Conservation (phyloP, 2,888 invertebrate genomes). For the Orchesellides sinensis region DNA sequence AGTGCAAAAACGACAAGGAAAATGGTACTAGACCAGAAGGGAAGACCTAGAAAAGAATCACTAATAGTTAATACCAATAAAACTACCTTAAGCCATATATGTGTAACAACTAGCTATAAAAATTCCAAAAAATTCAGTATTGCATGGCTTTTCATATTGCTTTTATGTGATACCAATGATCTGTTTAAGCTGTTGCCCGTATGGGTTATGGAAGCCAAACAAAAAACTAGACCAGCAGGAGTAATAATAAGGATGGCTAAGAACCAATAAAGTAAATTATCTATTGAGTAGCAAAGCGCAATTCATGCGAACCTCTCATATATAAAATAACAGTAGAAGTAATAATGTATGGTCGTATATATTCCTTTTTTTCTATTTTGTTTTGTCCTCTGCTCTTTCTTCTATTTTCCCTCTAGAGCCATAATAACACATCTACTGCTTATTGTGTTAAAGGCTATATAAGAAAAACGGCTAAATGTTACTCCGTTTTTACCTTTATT, state of each 20-base stretch:
- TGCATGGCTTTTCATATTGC: too few relatives aligned
- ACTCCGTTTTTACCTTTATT: not conserved
- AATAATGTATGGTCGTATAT: conserved; percentile 43
- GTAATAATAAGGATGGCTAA: conserved; percentile 4
- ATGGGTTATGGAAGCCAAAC: conserved; percentile 48
- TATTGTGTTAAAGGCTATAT: conserved; percentile 1
- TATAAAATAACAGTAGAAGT: conserved; percentile 62
- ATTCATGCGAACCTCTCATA: conserved; percentile 64
- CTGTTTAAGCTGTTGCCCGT: conserved; percentile 12
- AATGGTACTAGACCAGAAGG: not conserved
- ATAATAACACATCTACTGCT: not conserved
- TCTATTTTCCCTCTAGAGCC: conserved; percentile 12
- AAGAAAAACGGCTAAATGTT: not conserved
- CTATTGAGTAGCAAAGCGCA: conserved; percentile 61
- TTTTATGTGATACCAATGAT: conserved; percentile 6
- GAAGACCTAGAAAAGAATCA: conserved; percentile 34
- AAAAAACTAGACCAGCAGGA: conserved; percentile 49
- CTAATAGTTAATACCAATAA: conserved; percentile 42
- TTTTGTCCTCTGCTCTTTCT: conserved; percentile 39
- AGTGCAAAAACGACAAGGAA: conserved; percentile 43
- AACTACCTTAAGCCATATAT: conserved; percentile 34
- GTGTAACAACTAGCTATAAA: conserved; percentile 36
- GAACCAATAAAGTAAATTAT: conserved; percentile 68
- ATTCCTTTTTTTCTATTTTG: conserved; percentile 36
- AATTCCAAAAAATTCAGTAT: conserved; percentile 54